phyloP scores from a whole-genome alignment of 2,888 invertebrate species.

The Xestoiulus laeticollis region DNA sequence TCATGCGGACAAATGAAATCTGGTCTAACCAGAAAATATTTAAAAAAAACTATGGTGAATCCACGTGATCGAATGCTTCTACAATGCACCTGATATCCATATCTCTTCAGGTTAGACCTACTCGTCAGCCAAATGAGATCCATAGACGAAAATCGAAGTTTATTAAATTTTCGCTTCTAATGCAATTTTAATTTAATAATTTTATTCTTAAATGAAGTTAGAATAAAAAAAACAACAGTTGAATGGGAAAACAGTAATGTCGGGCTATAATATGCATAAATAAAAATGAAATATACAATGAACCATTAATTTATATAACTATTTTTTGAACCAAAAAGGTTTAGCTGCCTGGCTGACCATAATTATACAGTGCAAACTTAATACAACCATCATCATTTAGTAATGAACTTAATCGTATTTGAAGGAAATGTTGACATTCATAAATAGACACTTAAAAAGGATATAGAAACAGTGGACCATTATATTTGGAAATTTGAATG shows the following conservation, averaged over 20 bases:
- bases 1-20: slow-evolving; percentile 6
- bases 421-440: slow-evolving; percentile 37
- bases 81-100: background rate
- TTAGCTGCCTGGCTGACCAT: slow-evolving; percentile 41
- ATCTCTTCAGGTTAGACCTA: background rate
- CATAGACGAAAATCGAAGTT: background rate
- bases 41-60: background rate
- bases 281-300: slow-evolving; percentile 41
- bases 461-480: slow-evolving; percentile 39
- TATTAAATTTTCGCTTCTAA: slow-evolving; percentile 20
- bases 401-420: slow-evolving; percentile 11
- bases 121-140: background rate
- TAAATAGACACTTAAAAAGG: slow-evolving; percentile 41
- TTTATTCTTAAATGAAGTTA: slow-evolving; percentile 41
- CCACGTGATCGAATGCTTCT: background rate
- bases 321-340: slow-evolving; percentile 41
- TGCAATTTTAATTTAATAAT: background rate
- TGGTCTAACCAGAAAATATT: background rate
- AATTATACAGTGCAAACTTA: slow-evolving; percentile 39
- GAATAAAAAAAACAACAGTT: slow-evolving; percentile 42
- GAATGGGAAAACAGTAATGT: slow-evolving; percentile 41
- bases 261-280: slow-evolving; percentile 29
- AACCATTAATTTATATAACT: slow-evolving; percentile 39
- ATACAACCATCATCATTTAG: slow-evolving; percentile 30
- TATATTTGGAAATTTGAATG: slow-evolving; percentile 32